A percentile compares a stretch with the other conserved stretches of the same genome.
Evolutionary conservation across 2,888 invertebrate species (phyloP).

Genomic region (Tetragonisca angustula): DNA sequence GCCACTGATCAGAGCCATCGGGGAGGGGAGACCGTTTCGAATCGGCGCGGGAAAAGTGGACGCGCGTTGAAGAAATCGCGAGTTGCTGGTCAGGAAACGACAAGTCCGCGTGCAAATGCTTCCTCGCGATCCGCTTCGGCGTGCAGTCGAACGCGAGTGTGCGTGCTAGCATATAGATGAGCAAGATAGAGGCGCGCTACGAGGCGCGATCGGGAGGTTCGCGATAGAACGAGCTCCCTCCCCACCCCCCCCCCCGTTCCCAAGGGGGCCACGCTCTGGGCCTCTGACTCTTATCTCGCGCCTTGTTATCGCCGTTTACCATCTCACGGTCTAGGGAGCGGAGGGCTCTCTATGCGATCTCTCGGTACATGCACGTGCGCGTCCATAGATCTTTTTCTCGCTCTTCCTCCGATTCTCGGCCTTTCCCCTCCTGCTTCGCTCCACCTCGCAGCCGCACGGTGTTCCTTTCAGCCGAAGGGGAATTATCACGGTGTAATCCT

Average conservation of each 20-base stretch:
- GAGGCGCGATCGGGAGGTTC: slow-evolving; percentile 37
- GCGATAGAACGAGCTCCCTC: slow-evolving; percentile 31
- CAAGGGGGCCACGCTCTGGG: slow-evolving; percentile 5
- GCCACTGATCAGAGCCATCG: background rate
- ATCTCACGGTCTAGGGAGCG: slow-evolving; percentile 57
- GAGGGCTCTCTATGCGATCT: slow-evolving; percentile 26
- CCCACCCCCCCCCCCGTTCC: background rate
- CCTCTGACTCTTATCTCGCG: slow-evolving; percentile 72
- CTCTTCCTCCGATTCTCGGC: slow-evolving; percentile 49
- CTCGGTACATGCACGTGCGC: slow-evolving; percentile 33
- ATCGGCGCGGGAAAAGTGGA: slow-evolving; percentile 46
- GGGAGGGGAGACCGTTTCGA: background rate
- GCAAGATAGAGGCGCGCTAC: slow-evolving; percentile 48
- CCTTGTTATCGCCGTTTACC: slow-evolving; percentile 74
- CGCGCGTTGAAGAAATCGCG: slow-evolving; percentile 42
- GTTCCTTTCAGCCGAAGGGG: slow-evolving; percentile 49
- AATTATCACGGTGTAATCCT: slow-evolving; percentile 49
- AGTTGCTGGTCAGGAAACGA: slow-evolving; percentile 11
- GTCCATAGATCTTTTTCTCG: slow-evolving; percentile 49
- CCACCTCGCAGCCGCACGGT: slow-evolving; percentile 33
- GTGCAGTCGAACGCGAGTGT: background rate
- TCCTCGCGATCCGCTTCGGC: background rate
- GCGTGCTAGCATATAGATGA: slow-evolving; percentile 52
- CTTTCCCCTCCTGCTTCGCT: slow-evolving; percentile 26
- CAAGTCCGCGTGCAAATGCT: slow-evolving; percentile 39